phyloP scores from a whole-genome alignment of 2,888 invertebrate species.

The Pilophorus perplexus region DNA sequence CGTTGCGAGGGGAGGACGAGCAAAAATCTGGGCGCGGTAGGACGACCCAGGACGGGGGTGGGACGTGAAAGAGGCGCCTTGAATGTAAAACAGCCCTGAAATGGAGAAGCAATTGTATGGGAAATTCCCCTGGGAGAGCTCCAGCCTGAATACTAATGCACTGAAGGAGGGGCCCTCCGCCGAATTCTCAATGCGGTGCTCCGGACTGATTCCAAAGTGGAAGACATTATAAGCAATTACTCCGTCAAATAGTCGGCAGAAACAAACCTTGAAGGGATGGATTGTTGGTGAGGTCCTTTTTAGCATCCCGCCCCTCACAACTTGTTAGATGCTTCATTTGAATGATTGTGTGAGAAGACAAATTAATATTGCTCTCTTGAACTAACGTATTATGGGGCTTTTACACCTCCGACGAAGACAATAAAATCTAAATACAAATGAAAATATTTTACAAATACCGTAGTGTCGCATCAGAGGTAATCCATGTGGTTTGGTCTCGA shows the following conservation, averaged over 20 bases:
- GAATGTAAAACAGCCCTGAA: constrained; percentile 41
- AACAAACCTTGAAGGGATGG: no score
- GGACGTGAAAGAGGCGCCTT: constrained; percentile 14
- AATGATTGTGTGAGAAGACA: no score
- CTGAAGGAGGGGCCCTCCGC: constrained; percentile 10
- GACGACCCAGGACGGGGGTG: background rate
- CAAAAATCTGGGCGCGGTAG: constrained; percentile 33
- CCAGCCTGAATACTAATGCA: constrained; percentile 28
- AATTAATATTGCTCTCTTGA: no score
- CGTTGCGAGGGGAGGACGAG: constrained; percentile 22
- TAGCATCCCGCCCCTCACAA: no score
- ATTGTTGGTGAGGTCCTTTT: no score
- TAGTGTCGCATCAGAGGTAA: no score
- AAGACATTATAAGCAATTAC: constrained; percentile 25
- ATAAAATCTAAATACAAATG: no score
- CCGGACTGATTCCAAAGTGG: constrained; percentile 23
- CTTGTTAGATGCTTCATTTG: no score
- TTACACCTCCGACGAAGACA: no score
- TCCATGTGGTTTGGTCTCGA: no score
- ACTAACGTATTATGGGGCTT: no score
- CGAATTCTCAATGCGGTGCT: constrained; percentile 16
- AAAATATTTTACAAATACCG: no score
- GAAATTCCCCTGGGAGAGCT: constrained; percentile 12
- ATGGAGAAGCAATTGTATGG: constrained; percentile 41
- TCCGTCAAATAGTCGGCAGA: constrained; percentile 10